These are phyloP conservation scores for Echiichthys vipera DNA, from an alignment of 2,797 vertebrate genomes.

Conservation along the genomic window DNA sequence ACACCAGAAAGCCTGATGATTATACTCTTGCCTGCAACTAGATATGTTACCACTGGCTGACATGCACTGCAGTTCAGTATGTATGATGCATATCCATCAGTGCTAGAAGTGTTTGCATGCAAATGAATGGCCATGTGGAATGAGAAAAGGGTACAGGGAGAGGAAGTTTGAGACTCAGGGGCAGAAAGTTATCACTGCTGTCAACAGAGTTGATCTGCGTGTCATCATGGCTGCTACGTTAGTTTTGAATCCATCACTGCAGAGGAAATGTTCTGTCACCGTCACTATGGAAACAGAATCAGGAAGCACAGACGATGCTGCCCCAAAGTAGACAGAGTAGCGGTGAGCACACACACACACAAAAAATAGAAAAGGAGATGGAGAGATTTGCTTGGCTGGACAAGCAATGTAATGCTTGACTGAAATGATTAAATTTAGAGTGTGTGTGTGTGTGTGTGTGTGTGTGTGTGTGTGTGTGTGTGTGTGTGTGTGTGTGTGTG, in stretches of 20 bases:
- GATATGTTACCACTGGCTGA: slow-evolving; percentile 62
- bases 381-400: slow-evolving; percentile 74
- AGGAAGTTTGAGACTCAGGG: slow-evolving; percentile 41
- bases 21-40: slow-evolving; percentile 45
- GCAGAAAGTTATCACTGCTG: slow-evolving; percentile 74
- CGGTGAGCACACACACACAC: slow-evolving; percentile 64
- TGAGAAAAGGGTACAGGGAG: slow-evolving; percentile 37
- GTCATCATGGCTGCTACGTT: slow-evolving; percentile 73
- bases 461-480: neutral
- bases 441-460: slow-evolving; percentile 5
- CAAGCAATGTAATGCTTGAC: slow-evolving; percentile 71
- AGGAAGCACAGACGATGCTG: slow-evolving; percentile 74
- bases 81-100: slow-evolving; percentile 54
- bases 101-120: slow-evolving; percentile 62
- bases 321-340: slow-evolving; percentile 62
- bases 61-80: slow-evolving; percentile 25
- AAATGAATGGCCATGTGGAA: slow-evolving; percentile 49
- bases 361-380: slow-evolving; percentile 72
- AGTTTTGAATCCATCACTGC: slow-evolving; percentile 79
- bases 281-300: slow-evolving; percentile 84
- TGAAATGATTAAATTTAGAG: slow-evolving; percentile 74
- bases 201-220: slow-evolving; percentile 77
- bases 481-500: neutral
- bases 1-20: slow-evolving; percentile 57
- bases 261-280: slow-evolving; percentile 74